Evolutionary conservation across 2,888 invertebrate genomes (phyloP).

Genomic region (Mechanitis mazaeus): DNA sequence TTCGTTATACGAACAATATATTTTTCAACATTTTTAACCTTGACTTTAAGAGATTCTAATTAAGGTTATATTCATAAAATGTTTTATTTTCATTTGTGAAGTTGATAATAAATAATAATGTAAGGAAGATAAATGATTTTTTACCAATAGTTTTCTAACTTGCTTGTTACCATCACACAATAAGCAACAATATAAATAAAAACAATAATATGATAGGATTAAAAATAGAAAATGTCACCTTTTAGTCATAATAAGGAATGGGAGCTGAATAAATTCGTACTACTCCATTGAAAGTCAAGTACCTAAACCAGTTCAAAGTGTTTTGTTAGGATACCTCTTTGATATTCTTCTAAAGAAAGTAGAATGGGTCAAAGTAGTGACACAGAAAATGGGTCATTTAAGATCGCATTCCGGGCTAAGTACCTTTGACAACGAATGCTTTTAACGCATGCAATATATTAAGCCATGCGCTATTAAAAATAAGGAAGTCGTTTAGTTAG

Average conservation of each 20-base stretch:
- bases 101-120: no score
- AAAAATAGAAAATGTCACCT: slow-evolving; percentile 65
- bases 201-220: slow-evolving; percentile 52
- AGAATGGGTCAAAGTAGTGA: slow-evolving; percentile 40
- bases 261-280: slow-evolving; percentile 58
- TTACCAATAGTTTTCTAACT: not conserved
- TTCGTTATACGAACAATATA: slow-evolving; percentile 15
- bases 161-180: not conserved
- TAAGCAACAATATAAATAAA: slow-evolving; percentile 32
- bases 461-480: slow-evolving; percentile 15
- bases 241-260: slow-evolving; percentile 33
- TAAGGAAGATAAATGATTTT: no score
- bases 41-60: not conserved
- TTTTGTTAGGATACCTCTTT: slow-evolving; percentile 58
- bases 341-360: slow-evolving; percentile 45
- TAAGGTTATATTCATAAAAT: not conserved
- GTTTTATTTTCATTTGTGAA: not conserved
- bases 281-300: slow-evolving; percentile 58
- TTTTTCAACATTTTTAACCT: slow-evolving; percentile 9
- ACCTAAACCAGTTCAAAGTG: slow-evolving; percentile 50
- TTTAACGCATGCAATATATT: slow-evolving; percentile 26
- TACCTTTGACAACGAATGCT: slow-evolving; percentile 29
- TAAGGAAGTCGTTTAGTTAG: slow-evolving; percentile 8
- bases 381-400: slow-evolving; percentile 30
- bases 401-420: slow-evolving; percentile 29